Conservation (phyloP, 2,113 vertebrate genomes). For the Peromyscus leucopus region DNA sequence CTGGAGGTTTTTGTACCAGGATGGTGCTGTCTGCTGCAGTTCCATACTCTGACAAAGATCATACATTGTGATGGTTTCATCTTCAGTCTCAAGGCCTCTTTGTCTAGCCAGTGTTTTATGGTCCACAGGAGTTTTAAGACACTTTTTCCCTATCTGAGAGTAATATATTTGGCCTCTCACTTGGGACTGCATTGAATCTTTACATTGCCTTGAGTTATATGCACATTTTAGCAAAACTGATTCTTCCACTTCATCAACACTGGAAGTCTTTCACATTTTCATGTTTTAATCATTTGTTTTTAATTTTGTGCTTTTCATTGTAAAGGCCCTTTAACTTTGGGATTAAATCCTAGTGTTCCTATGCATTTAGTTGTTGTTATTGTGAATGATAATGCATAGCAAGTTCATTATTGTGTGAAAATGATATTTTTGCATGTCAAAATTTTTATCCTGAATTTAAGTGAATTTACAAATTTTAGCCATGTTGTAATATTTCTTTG, state of each 20-base stretch:
- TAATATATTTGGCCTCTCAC: neutral
- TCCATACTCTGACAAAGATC: neutral
- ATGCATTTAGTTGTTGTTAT: neutral
- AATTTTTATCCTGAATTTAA: neutral
- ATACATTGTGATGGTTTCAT: neutral
- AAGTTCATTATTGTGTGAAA: neutral
- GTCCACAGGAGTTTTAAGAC: too few relatives aligned
- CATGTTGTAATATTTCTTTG: neutral
- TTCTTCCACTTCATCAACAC: neutral
- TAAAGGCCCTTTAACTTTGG: neutral
- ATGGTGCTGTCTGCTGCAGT: neutral
- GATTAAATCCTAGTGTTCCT: neutral
- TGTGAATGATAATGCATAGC: too few relatives aligned
- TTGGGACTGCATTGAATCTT: too few relatives aligned
- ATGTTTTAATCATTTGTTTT: neutral
- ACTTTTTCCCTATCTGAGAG: neutral
- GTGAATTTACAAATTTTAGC: neutral
- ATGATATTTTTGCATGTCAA: neutral
- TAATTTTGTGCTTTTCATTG: neutral
- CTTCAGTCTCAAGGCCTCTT: neutral
- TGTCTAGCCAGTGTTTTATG: neutral
- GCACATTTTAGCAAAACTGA: too few relatives aligned
- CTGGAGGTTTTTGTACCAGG: neutral
- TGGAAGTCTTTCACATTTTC: neutral
- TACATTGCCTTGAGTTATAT: neutral